phyloP scores from a whole-genome alignment of 2,113 vertebrate genomes.

The Crotophaga sulcirostris region DNA sequence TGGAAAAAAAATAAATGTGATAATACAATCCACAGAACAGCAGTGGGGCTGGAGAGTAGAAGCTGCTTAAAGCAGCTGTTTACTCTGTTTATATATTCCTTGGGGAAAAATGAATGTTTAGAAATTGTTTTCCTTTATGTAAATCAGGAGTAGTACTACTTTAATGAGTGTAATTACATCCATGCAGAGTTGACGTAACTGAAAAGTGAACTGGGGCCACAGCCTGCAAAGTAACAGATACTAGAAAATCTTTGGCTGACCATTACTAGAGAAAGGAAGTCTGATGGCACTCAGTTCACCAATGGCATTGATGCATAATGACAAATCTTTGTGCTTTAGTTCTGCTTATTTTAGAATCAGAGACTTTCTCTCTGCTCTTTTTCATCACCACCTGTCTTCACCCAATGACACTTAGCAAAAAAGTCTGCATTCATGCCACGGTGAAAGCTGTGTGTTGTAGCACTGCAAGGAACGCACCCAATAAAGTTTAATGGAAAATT shows the following conservation, averaged over 20 bases:
- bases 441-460: not conserved
- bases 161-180: constrained; percentile 27
- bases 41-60: not conserved
- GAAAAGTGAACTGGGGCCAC: not conserved
- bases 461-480: not conserved
- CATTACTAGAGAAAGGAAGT: not conserved
- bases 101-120: not conserved
- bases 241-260: not conserved
- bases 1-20: not conserved
- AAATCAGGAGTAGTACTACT: constrained; percentile 25
- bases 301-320: not conserved
- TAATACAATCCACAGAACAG: not conserved
- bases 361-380: not conserved
- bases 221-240: not conserved
- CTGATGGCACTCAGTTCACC: not conserved
- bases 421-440: not conserved
- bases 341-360: not conserved
- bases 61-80: not conserved
- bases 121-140: constrained; percentile 14
- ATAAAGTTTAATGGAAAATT: not conserved
- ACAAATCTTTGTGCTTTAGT: not conserved
- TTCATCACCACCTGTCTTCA: not conserved
- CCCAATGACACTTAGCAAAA: not conserved
- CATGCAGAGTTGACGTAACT: not conserved
- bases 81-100: constrained; percentile 7